A percentile compares a stretch with the other conserved stretches of the same genome.
These are phyloP conservation scores for Neoaliturus tenellus DNA, from an alignment of 2,888 invertebrate genomes.

Conservation along the genomic window DNA sequence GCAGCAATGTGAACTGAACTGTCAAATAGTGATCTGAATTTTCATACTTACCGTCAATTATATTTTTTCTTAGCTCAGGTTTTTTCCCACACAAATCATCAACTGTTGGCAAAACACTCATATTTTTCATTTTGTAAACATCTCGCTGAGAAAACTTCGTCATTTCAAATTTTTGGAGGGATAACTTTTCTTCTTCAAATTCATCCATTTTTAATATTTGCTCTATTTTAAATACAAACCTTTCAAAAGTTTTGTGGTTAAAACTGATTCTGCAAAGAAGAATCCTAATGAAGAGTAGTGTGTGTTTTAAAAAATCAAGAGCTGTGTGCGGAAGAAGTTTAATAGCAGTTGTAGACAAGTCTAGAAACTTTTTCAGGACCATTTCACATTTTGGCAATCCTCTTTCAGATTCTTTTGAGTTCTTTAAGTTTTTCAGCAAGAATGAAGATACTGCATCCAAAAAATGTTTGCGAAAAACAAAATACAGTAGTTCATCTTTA, in stretches of 20 bases:
- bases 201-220: neutral
- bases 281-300: neutral
- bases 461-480: neutral
- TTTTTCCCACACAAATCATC: constrained; percentile 22
- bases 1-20: constrained; percentile 83
- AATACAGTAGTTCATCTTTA: neutral
- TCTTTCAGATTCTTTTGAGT: neutral
- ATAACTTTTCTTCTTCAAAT: neutral
- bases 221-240: neutral
- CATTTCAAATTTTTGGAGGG: neutral
- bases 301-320: neutral
- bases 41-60: constrained; percentile 79
- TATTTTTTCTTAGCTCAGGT: constrained; percentile 72
- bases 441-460: neutral
- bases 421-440: neutral
- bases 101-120: constrained; percentile 32
- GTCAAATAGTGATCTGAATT: constrained; percentile 85
- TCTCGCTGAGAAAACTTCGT: neutral
- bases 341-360: neutral
- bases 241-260: neutral
- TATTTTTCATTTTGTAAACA: constrained; percentile 4
- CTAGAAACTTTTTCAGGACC: neutral
- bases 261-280: neutral
- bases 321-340: neutral
- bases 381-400: neutral